phyloP scores from a whole-genome alignment of 1,140 invertebrate species.

The Drosophila ogumai region DNA sequence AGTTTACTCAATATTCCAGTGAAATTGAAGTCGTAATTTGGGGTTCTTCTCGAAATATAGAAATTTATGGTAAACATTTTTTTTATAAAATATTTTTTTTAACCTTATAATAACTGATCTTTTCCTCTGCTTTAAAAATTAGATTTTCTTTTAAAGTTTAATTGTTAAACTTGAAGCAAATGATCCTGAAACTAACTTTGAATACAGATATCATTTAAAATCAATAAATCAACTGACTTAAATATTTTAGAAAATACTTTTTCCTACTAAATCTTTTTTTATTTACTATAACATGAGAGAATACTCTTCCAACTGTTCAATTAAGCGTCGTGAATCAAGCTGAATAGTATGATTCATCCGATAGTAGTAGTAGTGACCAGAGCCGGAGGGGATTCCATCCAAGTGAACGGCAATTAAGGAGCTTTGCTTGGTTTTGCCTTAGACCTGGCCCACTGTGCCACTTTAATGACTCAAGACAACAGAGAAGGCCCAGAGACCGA shows the following conservation, averaged over 20 bases:
- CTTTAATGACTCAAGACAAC: slow-evolving; percentile 63
- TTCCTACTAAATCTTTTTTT: neutral
- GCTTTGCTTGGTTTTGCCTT: slow-evolving; percentile 28
- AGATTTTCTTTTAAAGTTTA: no score
- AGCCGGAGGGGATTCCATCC: slow-evolving; percentile 1
- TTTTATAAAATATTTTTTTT: neutral
- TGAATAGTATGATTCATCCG: slow-evolving; percentile 44
- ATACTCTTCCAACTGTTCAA: slow-evolving; percentile 35
- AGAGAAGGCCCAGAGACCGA: slow-evolving; percentile 19
- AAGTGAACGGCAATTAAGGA: slow-evolving; percentile 24
- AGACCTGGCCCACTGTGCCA: slow-evolving; percentile 56
- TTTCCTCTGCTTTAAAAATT: neutral
- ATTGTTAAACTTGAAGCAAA: no score
- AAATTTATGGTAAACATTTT: neutral
- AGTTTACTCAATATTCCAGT: neutral
- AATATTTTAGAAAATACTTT: no score
- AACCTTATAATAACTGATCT: neutral
- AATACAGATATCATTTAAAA: neutral
- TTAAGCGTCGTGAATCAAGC: slow-evolving; percentile 39
- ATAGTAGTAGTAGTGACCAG: neutral
- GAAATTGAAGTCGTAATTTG: neutral
- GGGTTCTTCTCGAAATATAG: neutral
- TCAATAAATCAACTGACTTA: neutral
- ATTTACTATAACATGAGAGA: neutral
- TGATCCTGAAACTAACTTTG: no score